Evolutionary conservation across 2,888 invertebrate species (phyloP), one percentile per base, ranked within the genome.

Genomic region (Apamea crenata): DNA sequence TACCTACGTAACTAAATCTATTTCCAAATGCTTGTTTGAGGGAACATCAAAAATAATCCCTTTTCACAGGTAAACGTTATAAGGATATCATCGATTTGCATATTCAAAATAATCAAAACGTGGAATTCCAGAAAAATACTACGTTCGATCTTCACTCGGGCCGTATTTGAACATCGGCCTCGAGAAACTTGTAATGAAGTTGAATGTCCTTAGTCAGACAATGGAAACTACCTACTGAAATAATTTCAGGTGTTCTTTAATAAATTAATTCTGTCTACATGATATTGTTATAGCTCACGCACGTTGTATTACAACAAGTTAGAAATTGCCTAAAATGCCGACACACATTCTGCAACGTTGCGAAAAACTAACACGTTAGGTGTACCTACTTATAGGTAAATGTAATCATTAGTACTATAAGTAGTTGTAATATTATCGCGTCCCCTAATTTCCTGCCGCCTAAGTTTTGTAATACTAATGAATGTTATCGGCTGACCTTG

Each of bases 401-500:
- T 79, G 25, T 78, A 76, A 72, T 74, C 59, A 73, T 75, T 81
- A 84, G 66, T 69, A n/a, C n/a, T n/a, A n/a, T n/a, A 77, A 71
- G 32, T 82, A 81, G 53, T 87, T 72, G 66, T 74, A 66, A 80
- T 80, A 82, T 76, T 84, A 89, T 88, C 84, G 69, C 72, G 74
- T 74, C 84, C 61, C 81, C 74, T 81, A 87, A 88, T 89, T 88
- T 91, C 91, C 91, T 82, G 88, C 29, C 63, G 79, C 68, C 67
- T 84, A 56, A 70, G 71, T 87, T 87, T 85, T 71, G 79, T 78
- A 85, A n/a, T n/a, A n/a, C n/a, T n/a, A n/a, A 89, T 84, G 83
- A 82, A 70, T 69, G 69, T 88, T 89, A 90, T 88, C 87, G 83
- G 25, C 59, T 77, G 86, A 86, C 91, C 89, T 91, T 89, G 88